Base-by-base conservation (phyloP, 1,140 invertebrate genomes). In the Camponotus floridanus region DNA sequence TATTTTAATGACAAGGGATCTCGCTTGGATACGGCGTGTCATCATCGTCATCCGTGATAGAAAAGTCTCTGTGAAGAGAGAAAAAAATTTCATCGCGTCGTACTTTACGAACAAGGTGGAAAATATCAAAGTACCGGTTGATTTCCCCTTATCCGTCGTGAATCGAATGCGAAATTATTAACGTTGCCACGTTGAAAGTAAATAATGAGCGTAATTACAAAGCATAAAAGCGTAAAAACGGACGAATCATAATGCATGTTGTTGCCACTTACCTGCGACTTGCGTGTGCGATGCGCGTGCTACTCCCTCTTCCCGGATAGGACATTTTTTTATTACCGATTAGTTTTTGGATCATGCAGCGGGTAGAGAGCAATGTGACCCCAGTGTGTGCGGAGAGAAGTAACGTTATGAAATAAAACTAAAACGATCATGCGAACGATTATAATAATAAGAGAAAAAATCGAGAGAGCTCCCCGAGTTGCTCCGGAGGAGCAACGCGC, bases 331-430 rank as follows among this genome's bases (percentile, higher is more conserved):
- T 86, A 92, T 91, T 89, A 90, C 90, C 89, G 76, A 93, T 93
- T 93, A 92, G 87, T 91, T 88, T 51, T 89, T 90, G 68, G 79
- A 89, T 93, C 92, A 94, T 94, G 92, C 92, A 94, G 86, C 87
- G 87, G 90, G 86, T 88, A 90, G 86, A 91, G 88, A 86, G 79
- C 86, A 92, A 90, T 90, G 68, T 59, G 92, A 90, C 91, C 90
- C 91, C 92, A 92, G 85, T 88, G 13, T 62, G 68, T 78, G 85
- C 48, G 48, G 15, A 51, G 48, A 51, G 48, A 51, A 81, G 90
- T 88, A 93, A 92, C 87, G 87, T 85, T 90, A 91, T 89, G 90
- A 94, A 93, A 93, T 94, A 93, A 89, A 91, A 90, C 76, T 88
- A 92, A 87, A 74, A 91, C 80, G 74, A 83, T 88, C 92, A 93